Percentiles rank a stretch among this genome's conserved stretches.
phyloP scores from a whole-genome alignment of 2,888 invertebrate genomes.

The Fabriciana adippe region DNA sequence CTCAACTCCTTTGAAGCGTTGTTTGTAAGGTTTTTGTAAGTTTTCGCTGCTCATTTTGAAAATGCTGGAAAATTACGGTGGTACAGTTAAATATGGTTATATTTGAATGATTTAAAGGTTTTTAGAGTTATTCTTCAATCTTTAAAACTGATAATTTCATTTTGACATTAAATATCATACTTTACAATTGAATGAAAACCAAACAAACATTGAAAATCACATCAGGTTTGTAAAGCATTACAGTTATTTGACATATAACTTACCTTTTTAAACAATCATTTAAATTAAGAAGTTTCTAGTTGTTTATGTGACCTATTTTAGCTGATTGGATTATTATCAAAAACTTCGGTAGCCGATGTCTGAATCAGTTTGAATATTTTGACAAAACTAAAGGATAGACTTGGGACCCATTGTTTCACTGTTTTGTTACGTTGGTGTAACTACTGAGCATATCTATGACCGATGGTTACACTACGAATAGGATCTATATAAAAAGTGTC shows the following conservation, averaged over 20 bases:
- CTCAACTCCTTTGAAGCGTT: conserved; percentile 68
- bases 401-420: too few species aligned
- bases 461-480: too few species aligned
- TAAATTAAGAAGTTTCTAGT: too few species aligned
- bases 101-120: neutral
- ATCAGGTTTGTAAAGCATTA: conserved; percentile 3
- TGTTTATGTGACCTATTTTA: too few species aligned
- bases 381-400: too few species aligned
- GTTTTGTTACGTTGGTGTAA: too few species aligned
- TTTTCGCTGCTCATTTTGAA: conserved; percentile 48
- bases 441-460: too few species aligned
- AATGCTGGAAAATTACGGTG: neutral
- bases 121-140: neutral
- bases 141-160: conserved; percentile 26
- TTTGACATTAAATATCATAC: neutral
- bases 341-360: too few species aligned
- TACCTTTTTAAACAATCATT: neutral
- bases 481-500: too few species aligned
- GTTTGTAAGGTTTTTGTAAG: conserved; percentile 42
- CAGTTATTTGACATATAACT: conserved; percentile 9
- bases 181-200: conserved; percentile 5
- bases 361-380: too few species aligned
- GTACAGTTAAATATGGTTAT: neutral
- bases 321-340: too few species aligned
- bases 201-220: neutral